Conservation (phyloP, 2,888 invertebrate genomes). For the Clunio marinus region DNA sequence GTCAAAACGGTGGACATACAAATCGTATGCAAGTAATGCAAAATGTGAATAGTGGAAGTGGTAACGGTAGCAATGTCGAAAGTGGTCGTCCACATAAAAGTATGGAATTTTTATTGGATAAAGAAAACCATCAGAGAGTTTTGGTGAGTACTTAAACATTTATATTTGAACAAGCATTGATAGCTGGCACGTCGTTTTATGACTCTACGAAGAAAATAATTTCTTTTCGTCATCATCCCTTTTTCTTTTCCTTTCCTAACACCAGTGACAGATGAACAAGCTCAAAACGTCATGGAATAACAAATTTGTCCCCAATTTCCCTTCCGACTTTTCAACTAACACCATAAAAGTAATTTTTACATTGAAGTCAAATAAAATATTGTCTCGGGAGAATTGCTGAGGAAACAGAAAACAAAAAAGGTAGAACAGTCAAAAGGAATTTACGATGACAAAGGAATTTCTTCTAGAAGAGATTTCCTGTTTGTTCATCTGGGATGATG, state of each 20-base stretch:
- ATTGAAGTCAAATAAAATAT: neutral
- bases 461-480: neutral
- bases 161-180: neutral
- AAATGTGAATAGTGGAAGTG: constrained; percentile 44
- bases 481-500: neutral
- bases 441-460: constrained; percentile 18
- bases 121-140: constrained; percentile 80
- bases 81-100: constrained; percentile 71
- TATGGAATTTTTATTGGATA: constrained; percentile 93
- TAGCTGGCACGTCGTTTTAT: neutral
- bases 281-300: neutral
- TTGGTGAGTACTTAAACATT: constrained; percentile 62
- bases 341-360: neutral
- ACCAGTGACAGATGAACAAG: neutral
- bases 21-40: constrained; percentile 45
- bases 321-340: neutral
- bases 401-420: neutral
- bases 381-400: constrained; percentile 1
- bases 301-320: neutral
- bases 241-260: no score
- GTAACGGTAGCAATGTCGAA: constrained; percentile 55
- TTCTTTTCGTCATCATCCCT: no score
- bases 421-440: neutral
- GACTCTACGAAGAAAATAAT: neutral
- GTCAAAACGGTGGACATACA: constrained; percentile 46